Conservation (phyloP, 2,888 invertebrate species). For the Tuta absoluta region DNA sequence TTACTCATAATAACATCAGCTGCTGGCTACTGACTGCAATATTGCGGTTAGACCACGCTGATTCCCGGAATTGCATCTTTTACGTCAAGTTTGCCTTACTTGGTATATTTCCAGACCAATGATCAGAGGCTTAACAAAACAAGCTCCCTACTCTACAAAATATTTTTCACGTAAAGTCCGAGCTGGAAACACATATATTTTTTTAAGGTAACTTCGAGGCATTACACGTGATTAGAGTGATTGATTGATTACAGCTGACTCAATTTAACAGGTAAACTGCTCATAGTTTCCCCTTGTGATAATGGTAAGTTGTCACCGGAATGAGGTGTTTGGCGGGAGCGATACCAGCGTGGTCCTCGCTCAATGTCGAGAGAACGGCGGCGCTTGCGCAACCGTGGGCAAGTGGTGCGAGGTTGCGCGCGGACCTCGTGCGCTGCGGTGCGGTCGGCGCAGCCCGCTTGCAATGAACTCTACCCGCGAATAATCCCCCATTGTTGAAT, state of each 20-base stretch:
- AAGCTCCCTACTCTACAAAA: too few relatives aligned
- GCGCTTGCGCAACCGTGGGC: conserved; percentile 43
- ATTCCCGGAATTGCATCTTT: not conserved
- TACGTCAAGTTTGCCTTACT: too few relatives aligned
- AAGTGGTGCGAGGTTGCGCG: conserved; percentile 76
- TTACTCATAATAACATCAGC: not conserved
- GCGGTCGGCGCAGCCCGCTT: conserved; percentile 28
- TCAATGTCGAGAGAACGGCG: conserved; percentile 77
- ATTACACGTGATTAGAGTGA: too few relatives aligned
- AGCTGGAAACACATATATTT: too few relatives aligned
- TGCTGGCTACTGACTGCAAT: not conserved
- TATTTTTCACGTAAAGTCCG: too few relatives aligned
- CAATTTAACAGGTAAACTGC: not conserved
- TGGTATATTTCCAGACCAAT: too few relatives aligned
- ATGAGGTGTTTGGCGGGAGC: not conserved
- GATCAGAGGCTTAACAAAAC: too few relatives aligned
- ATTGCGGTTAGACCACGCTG: not conserved
- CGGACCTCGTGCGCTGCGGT: conserved; percentile 55
- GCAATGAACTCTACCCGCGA: conserved; percentile 17
- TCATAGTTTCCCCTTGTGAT: conserved; percentile 2
- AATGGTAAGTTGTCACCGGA: not conserved
- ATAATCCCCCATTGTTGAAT: conserved; percentile 20
- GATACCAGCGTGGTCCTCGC: conserved; percentile 50
- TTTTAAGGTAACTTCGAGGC: too few relatives aligned
- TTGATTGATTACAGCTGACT: not conserved